Conservation (phyloP, 2,113 vertebrate species). For the Salminus brasiliensis region DNA sequence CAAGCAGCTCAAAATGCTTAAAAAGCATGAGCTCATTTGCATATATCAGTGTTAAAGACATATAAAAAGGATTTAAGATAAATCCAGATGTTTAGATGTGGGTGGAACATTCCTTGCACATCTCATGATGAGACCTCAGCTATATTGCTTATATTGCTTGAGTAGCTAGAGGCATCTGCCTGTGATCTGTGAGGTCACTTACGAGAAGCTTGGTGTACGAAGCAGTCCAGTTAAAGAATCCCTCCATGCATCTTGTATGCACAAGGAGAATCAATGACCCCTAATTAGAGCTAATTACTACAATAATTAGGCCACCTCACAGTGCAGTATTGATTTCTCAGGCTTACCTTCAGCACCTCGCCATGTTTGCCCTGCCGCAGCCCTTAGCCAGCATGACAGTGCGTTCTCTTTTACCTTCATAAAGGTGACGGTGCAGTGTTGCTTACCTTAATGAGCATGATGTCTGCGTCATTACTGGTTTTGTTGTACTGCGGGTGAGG, state of each 20-base stretch:
- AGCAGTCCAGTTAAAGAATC: background rate
- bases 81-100: no score
- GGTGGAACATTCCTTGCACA: no score
- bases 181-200: background rate
- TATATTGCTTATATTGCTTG: no score
- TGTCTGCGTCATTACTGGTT: conserved; percentile 73
- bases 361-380: no score
- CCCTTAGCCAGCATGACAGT: no score
- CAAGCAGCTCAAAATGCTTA: no score
- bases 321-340: conserved; percentile 12
- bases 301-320: conserved; percentile 1
- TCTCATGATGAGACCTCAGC: no score
- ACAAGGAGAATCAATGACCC: conserved; percentile 10
- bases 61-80: no score
- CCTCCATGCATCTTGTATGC: conserved; percentile 20
- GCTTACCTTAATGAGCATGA: conserved; percentile 84
- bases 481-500: conserved; percentile 75
- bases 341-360: background rate
- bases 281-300: background rate
- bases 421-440: background rate
- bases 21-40: no score
- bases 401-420: background rate
- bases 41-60: no score
- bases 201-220: background rate
- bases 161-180: no score